phyloP scores from a whole-genome alignment of 2,888 invertebrate genomes.

The Ichneumon xanthorius region DNA sequence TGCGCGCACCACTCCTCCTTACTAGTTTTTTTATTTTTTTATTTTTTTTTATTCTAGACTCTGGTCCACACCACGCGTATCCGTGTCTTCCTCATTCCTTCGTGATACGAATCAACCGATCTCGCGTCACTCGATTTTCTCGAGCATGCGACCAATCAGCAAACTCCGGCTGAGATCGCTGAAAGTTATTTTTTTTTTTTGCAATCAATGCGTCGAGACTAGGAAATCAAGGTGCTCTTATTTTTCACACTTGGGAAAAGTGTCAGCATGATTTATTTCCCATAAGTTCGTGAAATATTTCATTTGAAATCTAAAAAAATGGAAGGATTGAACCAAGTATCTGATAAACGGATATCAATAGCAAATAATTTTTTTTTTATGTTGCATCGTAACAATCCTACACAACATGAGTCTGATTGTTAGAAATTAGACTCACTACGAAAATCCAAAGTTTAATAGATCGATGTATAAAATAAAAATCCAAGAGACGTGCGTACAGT shows the following conservation, averaged over 20 bases:
- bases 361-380: no score
- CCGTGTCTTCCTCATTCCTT: conserved; percentile 44
- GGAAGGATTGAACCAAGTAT: no score
- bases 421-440: no score
- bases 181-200: not conserved
- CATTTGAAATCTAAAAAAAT: not conserved
- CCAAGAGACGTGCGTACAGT: no score
- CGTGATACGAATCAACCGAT: conserved; percentile 15
- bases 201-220: not conserved
- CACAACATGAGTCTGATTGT: no score
- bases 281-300: not conserved
- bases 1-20: conserved; percentile 66
- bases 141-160: not conserved
- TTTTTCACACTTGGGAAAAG: not conserved
- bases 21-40: conserved; percentile 41
- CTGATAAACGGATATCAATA: no score
- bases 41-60: conserved; percentile 7
- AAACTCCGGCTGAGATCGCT: not conserved
- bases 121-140: conserved; percentile 16
- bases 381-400: no score
- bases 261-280: not conserved
- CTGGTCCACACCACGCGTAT: conserved; percentile 39
- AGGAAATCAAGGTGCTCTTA: not conserved
- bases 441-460: no score
- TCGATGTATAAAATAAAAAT: no score